Evolutionary conservation across 2,797 vertebrate species (phyloP), one percentile per base, ranked within the genome.

Genomic region (Poeciliopsis presidionis): DNA sequence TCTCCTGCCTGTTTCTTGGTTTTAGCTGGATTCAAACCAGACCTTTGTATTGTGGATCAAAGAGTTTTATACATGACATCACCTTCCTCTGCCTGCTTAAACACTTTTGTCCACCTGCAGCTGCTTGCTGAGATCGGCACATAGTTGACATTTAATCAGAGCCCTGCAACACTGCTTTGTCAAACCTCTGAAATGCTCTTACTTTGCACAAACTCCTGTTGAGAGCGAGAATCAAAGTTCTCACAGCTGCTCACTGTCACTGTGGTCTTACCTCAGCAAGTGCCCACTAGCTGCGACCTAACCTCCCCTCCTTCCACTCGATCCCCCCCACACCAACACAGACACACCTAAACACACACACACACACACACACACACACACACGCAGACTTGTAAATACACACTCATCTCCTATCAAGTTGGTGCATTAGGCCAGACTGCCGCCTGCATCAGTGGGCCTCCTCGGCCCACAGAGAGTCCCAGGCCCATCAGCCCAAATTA

Each of bases 221-320:
- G 91, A 86, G 91, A 86, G 91, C 75, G 89, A 84, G 87, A 92
- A 89, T 90, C 84, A 92, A 93, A 94, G 90, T 94, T 93, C 90
- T 84, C 90, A 85, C 94, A 95, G 94, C 94, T 94, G 94, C 90
- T 94, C 77, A 89, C 91, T 93, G 93, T 94, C 94, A 94, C 91
- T 87, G 91, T 85, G 90, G 86, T 88, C 92, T 90, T 91, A 87
- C 92, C 91, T 92, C 93, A 94, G 87, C 88, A 84, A 88, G 90
- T 82, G 86, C 87, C 92, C 90, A 89, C 84, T 90, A 90, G 88
- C 90, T 84, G 84, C 84, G 57, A 90, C 89, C 67, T 57, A 28
- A 43, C 12, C 86, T 83, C 25, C 86, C 83, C 85, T 86, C 82
- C 46, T 28, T 59, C 8, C 55, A 12, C 55, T 28, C n/a, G 12